These are phyloP conservation scores for Dasyprocta punctata DNA, from an alignment of 2,113 vertebrate species.

Conservation along the genomic window DNA sequence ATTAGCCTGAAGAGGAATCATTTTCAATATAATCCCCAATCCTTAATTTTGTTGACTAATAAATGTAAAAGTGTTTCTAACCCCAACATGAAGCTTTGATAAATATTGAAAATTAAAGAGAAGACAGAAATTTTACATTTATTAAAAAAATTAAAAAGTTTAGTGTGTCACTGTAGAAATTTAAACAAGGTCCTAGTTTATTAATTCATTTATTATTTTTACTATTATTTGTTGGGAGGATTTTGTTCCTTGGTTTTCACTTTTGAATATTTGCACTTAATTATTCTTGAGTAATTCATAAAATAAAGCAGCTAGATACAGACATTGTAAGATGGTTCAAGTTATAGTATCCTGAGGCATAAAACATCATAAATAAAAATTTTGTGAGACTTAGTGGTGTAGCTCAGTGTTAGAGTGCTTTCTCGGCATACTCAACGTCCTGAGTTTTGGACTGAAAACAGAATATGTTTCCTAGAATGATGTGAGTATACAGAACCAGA, in stretches of 20 bases:
- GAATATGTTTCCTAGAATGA: neutral
- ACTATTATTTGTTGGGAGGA: neutral
- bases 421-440: neutral
- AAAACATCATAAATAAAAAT: neutral
- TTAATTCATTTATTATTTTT: neutral
- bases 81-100: neutral
- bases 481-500: neutral
- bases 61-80: neutral
- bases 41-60: neutral
- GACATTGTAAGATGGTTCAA: neutral
- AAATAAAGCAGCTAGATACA: neutral
- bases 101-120: neutral
- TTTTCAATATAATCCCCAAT: neutral
- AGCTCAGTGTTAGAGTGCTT: neutral
- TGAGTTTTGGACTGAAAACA: neutral
- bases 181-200: neutral
- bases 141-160: slow-evolving; percentile 2
- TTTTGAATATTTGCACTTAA: neutral
- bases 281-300: neutral
- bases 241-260: neutral
- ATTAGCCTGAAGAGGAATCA: neutral
- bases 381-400: neutral
- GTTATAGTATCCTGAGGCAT: neutral
- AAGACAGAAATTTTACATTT: neutral
- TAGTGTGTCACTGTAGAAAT: neutral